A percentile compares a stretch with the other conserved stretches of the same genome.
These are phyloP conservation scores for Stomatorhinus ivindoensis DNA, from an alignment of 2,113 vertebrate genomes.

Conservation along the genomic window DNA sequence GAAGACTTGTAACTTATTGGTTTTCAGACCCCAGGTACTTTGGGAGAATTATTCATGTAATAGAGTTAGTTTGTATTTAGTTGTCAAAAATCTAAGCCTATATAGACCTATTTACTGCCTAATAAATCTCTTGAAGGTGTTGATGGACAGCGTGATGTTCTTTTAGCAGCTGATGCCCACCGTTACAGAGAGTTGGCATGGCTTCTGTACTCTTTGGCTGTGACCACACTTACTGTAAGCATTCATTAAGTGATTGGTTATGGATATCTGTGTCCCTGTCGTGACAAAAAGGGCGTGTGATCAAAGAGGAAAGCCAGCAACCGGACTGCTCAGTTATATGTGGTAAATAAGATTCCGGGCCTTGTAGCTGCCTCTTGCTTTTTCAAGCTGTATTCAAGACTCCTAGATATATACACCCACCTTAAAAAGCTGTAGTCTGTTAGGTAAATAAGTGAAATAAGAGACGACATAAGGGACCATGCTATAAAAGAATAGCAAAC, in stretches of 20 bases:
- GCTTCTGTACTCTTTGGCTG: not conserved
- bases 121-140: not conserved
- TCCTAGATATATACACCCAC: not conserved
- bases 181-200: not conserved
- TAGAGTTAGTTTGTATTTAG: not conserved
- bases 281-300: not conserved
- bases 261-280: not conserved
- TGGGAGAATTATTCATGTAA: not conserved
- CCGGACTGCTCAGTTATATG: not conserved
- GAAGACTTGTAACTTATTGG: not conserved
- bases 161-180: not conserved
- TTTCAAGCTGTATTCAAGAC: not conserved
- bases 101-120: not conserved
- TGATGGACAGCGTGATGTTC: not conserved
- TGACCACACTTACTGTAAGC: not conserved
- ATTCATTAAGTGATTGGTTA: constrained; percentile 1
- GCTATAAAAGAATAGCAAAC: not conserved
- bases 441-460: not conserved
- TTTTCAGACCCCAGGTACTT: not conserved
- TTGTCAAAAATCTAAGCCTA: not conserved
- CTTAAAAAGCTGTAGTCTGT: not conserved
- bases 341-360: not conserved
- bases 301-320: not conserved
- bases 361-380: not conserved
- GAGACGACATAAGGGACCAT: not conserved